Base-by-base conservation (phyloP, 2,113 vertebrate genomes). In the Desmodus rotundus region DNA sequence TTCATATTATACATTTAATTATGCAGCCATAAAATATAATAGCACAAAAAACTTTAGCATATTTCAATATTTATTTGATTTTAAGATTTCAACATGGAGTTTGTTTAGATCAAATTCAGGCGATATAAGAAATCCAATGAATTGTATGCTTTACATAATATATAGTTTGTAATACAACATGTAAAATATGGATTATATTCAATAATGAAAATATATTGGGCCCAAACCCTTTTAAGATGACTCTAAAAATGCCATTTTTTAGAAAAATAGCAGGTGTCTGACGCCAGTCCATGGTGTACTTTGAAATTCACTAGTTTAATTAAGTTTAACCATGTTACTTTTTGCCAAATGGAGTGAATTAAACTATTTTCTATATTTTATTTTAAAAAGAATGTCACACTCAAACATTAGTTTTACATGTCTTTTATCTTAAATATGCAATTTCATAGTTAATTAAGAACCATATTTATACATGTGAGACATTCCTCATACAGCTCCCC, bases 1-100 rank as follows among this genome's bases (percentile, higher is more conserved):
- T 74, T 12, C 2, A 63, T 7, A 41, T 85, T 70, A 38, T 82
- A 88, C 61, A 84, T 86, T 31, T 89, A 93, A 91, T 91, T 89
- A 83, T 31, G 22, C 36, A 70, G 4, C 13, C 10, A 41, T 78
- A 74, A 91, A 88, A 80, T 52, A 15, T 94, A 91, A 89, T 68
- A 20, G 2, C n/a, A 54, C 8, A n/a, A 91, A 68, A 80, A 16
- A 58, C 3, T 41, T 50, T 43, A 54, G 24, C 20, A 76, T 85
- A 87, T 63, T 91, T 82, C 47, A 85, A 50, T 94, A 89, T 93
- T 91, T 93, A 91, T 65, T 96, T 93, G 4, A 43, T n/a, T 89
- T 89, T 70, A 78, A 65, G 24, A 85, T 50, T 81, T 67, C 3
- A 33, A 45, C 47, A 10, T 22, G 15, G 45, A 28, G 31, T 92